Evolutionary conservation across 2,888 invertebrate species (phyloP).

Genomic region (Tolmerus cingulatus): DNA sequence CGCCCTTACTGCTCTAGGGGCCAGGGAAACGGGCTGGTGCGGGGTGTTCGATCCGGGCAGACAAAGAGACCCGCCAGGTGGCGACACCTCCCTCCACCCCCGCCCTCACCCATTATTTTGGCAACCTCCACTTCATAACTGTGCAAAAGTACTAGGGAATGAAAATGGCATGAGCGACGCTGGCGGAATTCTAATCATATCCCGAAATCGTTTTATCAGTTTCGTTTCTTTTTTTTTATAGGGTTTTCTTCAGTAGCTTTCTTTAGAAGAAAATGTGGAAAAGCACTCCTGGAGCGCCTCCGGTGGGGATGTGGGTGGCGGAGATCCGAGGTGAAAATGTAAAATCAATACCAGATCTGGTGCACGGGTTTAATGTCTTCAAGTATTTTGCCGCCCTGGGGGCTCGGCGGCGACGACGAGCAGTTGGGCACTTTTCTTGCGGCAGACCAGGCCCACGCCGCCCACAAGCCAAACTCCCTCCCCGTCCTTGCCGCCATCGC

Average conservation of each 20-base stretch:
- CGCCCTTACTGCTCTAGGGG: not conserved
- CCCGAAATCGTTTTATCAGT: constrained; percentile 44
- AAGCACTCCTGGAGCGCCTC: not conserved
- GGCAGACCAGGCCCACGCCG: not conserved
- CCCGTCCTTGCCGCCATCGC: not conserved
- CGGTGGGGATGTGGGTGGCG: not conserved
- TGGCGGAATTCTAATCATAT: constrained; percentile 45
- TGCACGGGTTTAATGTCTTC: constrained; percentile 44
- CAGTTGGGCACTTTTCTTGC: not conserved
- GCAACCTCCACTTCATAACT: constrained; percentile 23
- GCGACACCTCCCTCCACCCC: not conserved
- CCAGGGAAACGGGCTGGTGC: not conserved
- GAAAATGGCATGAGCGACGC: constrained; percentile 20
- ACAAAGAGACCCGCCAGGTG: not conserved
- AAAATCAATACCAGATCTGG: constrained; percentile 47
- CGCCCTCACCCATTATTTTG: not conserved
- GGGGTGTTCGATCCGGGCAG: not conserved
- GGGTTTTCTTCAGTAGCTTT: constrained; percentile 4
- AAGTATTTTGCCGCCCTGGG: not conserved
- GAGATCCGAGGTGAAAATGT: constrained; percentile 39
- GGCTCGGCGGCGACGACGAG: not conserved
- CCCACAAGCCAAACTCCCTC: not conserved
- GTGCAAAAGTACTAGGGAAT: not conserved
- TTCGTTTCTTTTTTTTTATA: not conserved
- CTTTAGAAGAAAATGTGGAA: not conserved